phyloP scores from a whole-genome alignment of 2,797 vertebrate species.

The Cynopterus sphinx region DNA sequence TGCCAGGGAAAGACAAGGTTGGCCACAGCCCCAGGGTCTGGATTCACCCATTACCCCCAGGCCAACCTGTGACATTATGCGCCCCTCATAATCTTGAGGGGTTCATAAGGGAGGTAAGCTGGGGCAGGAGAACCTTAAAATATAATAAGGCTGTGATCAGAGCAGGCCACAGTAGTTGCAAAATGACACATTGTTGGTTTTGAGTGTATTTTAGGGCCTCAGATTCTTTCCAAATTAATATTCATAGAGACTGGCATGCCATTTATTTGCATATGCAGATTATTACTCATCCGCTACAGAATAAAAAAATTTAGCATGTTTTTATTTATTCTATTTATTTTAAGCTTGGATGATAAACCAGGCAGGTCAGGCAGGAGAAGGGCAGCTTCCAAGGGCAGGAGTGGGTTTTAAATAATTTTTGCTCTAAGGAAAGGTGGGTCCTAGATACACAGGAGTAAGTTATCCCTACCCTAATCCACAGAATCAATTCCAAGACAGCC shows the following conservation, averaged over 20 bases:
- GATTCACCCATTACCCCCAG: not conserved
- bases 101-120: not conserved
- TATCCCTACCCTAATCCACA: not conserved
- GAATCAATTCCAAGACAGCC: not conserved
- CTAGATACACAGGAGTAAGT: not conserved
- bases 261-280: constrained; percentile 79
- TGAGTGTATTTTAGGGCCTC: constrained; percentile 65
- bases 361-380: constrained; percentile 36
- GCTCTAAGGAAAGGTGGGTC: not conserved
- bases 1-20: not conserved
- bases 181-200: constrained; percentile 59
- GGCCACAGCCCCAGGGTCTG: not conserved
- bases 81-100: not conserved
- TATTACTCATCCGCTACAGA: constrained; percentile 65
- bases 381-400: constrained; percentile 30
- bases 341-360: constrained; percentile 66
- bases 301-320: constrained; percentile 65
- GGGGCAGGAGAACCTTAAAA: not conserved
- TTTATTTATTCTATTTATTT: constrained; percentile 75
- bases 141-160: not conserved
- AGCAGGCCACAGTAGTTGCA: not conserved
- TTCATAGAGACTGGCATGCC: constrained; percentile 63
- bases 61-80: not conserved
- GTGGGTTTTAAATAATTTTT: not conserved
- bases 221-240: constrained; percentile 74